phyloP scores from a whole-genome alignment of 2,888 invertebrate genomes.

The Melieria picta region DNA sequence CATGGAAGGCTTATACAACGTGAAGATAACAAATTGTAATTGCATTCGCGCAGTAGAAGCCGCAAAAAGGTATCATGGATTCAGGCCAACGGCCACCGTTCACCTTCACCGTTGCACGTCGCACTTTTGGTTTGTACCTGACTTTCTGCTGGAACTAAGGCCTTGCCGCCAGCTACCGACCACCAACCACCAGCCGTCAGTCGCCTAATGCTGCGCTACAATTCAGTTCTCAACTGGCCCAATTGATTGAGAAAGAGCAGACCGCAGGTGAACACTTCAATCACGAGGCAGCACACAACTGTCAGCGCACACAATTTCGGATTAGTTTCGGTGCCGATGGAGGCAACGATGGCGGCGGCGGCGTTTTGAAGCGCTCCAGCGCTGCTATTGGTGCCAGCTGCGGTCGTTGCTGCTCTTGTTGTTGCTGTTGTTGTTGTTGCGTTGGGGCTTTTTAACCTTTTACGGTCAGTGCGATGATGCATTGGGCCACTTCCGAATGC shows the following conservation, averaged over 20 bases:
- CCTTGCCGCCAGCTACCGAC: too few species aligned
- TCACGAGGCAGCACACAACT: slow-evolving; percentile 52
- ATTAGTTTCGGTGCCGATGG: slow-evolving; percentile 37
- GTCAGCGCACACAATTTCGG: slow-evolving; percentile 49
- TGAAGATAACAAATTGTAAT: too few species aligned
- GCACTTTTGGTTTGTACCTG: too few species aligned
- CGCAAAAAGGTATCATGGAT: too few species aligned
- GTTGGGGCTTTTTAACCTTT: slow-evolving; percentile 47
- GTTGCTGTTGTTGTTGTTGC: slow-evolving; percentile 38
- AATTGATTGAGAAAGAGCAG: slow-evolving; percentile 55
- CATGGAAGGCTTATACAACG: too few species aligned
- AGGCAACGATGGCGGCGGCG: slow-evolving; percentile 38
- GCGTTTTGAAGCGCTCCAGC: slow-evolving; percentile 26
- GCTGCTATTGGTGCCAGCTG: slow-evolving; percentile 28
- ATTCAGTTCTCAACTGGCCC: slow-evolving; percentile 44
- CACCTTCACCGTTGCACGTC: too few species aligned
- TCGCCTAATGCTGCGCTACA: slow-evolving; percentile 24
- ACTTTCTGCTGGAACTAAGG: too few species aligned
- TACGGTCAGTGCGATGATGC: slow-evolving; percentile 50
- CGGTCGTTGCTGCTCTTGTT: slow-evolving; percentile 38
- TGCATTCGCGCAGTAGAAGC: too few species aligned
- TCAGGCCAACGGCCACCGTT: too few species aligned
- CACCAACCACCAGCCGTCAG: neutral
- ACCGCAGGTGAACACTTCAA: slow-evolving; percentile 56
- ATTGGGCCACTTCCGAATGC: slow-evolving; percentile 40